Evolutionary conservation across 1,140 invertebrate genomes (phyloP).

Genomic region (Heliconius hewitsoni): DNA sequence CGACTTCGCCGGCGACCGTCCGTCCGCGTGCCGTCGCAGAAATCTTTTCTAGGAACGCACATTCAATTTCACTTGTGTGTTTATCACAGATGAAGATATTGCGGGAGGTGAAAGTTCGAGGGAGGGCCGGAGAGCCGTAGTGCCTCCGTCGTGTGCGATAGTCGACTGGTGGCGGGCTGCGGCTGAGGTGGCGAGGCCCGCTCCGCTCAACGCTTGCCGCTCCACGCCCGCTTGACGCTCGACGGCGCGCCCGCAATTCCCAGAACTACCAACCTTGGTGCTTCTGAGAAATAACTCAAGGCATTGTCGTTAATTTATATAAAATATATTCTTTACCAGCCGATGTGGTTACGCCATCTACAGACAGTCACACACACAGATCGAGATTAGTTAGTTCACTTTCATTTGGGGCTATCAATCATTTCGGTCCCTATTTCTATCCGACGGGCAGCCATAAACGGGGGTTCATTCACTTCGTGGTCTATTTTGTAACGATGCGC

Average conservation of each 20-base stretch:
- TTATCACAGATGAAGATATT: slow-evolving; percentile 76
- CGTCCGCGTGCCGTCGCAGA: slow-evolving; percentile 65
- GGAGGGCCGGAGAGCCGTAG: slow-evolving; percentile 49
- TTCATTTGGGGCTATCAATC: slow-evolving; percentile 30
- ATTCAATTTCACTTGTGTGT: slow-evolving; percentile 77
- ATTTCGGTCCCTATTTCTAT: slow-evolving; percentile 43
- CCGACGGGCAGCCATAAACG: slow-evolving; percentile 51
- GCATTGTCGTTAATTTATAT: slow-evolving; percentile 79
- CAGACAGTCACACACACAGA: not conserved
- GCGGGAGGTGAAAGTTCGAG: slow-evolving; percentile 76
- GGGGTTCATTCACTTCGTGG: slow-evolving; percentile 62
- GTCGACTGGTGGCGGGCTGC: slow-evolving; percentile 52
- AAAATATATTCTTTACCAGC: slow-evolving; percentile 59
- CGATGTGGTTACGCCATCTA: slow-evolving; percentile 38
- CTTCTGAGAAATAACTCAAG: slow-evolving; percentile 74
- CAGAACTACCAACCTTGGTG: slow-evolving; percentile 74
- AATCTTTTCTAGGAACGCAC: slow-evolving; percentile 73
- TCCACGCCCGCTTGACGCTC: slow-evolving; percentile 27
- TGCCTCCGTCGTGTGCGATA: slow-evolving; percentile 58
- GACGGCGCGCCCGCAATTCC: slow-evolving; percentile 62
- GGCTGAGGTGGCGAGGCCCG: slow-evolving; percentile 24
- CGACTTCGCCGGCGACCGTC: slow-evolving; percentile 58
- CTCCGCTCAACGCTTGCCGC: slow-evolving; percentile 37
- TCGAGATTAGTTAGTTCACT: slow-evolving; percentile 7
- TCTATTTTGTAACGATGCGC: slow-evolving; percentile 55